Evolutionary conservation across 23 tunicate genomes (phyloP), one percentile per base, ranked within the genome.

Genomic region (Diplosoma virens): DNA sequence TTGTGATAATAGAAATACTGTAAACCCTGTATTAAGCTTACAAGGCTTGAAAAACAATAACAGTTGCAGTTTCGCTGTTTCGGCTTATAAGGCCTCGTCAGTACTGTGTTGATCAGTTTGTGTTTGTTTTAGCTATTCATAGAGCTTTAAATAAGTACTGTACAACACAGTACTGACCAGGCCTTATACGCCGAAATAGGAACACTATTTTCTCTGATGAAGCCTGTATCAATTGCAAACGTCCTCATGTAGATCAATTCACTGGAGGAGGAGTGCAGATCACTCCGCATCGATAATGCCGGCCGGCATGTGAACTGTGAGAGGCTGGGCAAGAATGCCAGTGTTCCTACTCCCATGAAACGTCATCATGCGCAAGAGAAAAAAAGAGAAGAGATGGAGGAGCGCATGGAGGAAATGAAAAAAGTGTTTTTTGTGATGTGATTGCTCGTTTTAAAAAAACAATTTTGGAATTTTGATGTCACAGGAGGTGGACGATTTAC

Each of bases 251-350:
- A 79, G 85, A 70, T 81, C 24, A 60, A 72, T 0, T n/a, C 24
- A 1, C 67, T 81, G 59, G 86, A 81, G 22, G 30, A 60, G 27
- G 86, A 81, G 30, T 47, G 54, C 18, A 30, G 29, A 1, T 22
- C 66, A 25, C 31, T 22, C 45, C 79, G 79, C 0, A 25, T 81
- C 7, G 86, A 81, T 46, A 71, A 59, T 25, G 86, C 86, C 0
- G 86, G 86, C n/a, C 79, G 71, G 22, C 36, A 14, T 26, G 86
- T 79, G 1, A 81, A 81, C 60, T 81, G 79, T 59, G 72, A 72
- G 21, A 25, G 34, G 18, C 58, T 78, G 50, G 74, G 47, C 46
- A 64, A 63, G 6, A 33, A 59, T 25, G 33, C 60, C 17, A 35
- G 45, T 29, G 24, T 79, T 37, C 86, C 86, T 1, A 58, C 33